A percentile compares a stretch with the other conserved stretches of the same genome.
Conservation (phyloP, 2,888 invertebrate genomes). For the Glyphotaelius pellucidus region DNA sequence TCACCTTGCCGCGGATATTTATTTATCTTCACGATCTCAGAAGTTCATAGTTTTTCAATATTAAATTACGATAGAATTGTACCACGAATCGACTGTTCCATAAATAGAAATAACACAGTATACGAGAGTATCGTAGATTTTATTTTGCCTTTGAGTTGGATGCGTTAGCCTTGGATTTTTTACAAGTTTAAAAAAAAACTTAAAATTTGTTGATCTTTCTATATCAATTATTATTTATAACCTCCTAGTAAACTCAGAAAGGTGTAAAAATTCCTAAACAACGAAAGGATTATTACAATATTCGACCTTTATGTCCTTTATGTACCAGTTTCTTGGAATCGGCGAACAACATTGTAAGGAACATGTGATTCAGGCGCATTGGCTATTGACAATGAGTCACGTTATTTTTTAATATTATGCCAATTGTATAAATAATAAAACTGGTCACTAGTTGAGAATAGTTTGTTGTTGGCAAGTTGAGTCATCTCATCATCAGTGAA, state of each 20-base stretch:
- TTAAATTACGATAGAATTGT: no score
- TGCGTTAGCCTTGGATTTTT: no score
- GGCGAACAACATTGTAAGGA: background rate
- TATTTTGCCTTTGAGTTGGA: no score
- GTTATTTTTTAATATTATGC: background rate
- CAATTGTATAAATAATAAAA: background rate
- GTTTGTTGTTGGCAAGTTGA: background rate
- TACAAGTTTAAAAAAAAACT: no score
- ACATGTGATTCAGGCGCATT: background rate
- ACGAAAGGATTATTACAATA: no score
- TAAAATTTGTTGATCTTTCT: no score
- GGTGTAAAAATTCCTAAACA: background rate
- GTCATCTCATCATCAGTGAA: background rate
- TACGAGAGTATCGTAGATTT: no score
- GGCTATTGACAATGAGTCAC: background rate
- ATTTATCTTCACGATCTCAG: no score
- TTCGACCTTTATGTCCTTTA: background rate
- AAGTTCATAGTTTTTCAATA: no score
- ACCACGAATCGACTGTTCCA: no score
- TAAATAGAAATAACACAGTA: no score
- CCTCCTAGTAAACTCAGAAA: background rate
- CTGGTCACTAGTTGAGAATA: background rate
- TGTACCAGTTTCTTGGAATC: background rate
- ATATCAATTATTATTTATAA: background rate
- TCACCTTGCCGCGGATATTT: no score